A percentile compares a stretch with the other conserved stretches of the same genome.
Evolutionary conservation across 2,113 vertebrate genomes (phyloP).

Genomic region (Microcebus murinus): DNA sequence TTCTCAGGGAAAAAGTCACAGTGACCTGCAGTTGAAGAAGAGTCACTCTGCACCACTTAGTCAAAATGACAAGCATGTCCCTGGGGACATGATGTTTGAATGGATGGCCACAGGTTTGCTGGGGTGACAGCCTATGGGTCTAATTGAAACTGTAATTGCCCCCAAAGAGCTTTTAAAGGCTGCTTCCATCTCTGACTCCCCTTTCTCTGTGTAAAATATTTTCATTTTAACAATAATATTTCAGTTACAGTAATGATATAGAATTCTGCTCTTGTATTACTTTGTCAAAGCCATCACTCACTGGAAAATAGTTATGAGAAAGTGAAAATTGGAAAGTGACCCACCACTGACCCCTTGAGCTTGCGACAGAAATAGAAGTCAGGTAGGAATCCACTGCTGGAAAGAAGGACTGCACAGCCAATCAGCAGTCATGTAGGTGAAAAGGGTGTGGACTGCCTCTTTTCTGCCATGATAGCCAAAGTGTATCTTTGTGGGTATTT

Average conservation of each 20-base stretch:
- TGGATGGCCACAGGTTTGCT: background rate
- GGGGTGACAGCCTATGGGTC: background rate
- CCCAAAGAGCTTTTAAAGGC: slow-evolving; percentile 2
- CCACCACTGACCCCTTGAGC: background rate
- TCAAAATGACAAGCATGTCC: slow-evolving; percentile 50
- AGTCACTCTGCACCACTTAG: slow-evolving; percentile 51
- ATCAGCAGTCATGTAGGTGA: background rate
- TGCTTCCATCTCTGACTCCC: background rate
- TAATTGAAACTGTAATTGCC: background rate
- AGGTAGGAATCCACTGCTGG: background rate
- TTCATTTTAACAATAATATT: background rate
- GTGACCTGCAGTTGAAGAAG: slow-evolving; percentile 57
- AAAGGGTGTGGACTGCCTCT: background rate
- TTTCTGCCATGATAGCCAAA: background rate
- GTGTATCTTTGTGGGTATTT: background rate
- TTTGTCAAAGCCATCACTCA: background rate
- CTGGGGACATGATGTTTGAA: background rate
- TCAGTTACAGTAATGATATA: background rate
- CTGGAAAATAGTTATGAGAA: background rate
- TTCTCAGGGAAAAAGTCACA: slow-evolving; percentile 61
- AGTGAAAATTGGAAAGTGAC: background rate
- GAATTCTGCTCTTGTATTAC: slow-evolving; percentile 26
- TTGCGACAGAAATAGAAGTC: background rate
- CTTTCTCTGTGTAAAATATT: background rate
- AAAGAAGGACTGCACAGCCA: background rate